Evolutionary conservation across 2,888 invertebrate species (phyloP).

Genomic region (Tiphia femorata): DNA sequence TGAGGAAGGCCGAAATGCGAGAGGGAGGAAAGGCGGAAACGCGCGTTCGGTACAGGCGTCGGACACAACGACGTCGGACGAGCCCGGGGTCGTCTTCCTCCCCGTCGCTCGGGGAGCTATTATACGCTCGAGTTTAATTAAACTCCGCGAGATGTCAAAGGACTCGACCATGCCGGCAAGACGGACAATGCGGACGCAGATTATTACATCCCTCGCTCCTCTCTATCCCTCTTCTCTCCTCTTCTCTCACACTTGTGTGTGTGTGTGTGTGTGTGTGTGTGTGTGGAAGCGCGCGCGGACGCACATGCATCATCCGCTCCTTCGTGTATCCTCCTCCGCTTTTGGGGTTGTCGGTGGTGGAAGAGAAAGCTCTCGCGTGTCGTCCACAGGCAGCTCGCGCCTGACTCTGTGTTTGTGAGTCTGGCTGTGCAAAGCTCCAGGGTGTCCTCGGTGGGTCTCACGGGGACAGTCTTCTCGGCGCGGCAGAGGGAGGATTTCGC

Average conservation of each 20-base stretch:
- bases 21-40: not conserved
- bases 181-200: conserved; percentile 68
- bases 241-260: conserved; percentile 6
- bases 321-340: too few species aligned
- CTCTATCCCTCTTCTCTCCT: conserved; percentile 35
- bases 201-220: conserved; percentile 66
- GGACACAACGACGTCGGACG: conserved; percentile 34
- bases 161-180: conserved; percentile 62
- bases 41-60: conserved; percentile 15
- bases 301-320: not conserved
- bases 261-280: not conserved
- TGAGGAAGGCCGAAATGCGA: conserved; percentile 3
- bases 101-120: conserved; percentile 48
- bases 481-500: too few species aligned
- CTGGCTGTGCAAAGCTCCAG: too few species aligned
- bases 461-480: too few species aligned
- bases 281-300: not conserved
- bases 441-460: too few species aligned
- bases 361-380: too few species aligned
- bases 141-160: conserved; percentile 68
- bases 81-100: conserved; percentile 40
- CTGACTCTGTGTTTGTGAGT: too few species aligned
- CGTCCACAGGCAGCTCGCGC: too few species aligned
- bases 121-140: conserved; percentile 67
- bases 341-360: too few species aligned